Base-by-base conservation (phyloP, 2,888 invertebrate genomes). In the Aphidius colemani region DNA sequence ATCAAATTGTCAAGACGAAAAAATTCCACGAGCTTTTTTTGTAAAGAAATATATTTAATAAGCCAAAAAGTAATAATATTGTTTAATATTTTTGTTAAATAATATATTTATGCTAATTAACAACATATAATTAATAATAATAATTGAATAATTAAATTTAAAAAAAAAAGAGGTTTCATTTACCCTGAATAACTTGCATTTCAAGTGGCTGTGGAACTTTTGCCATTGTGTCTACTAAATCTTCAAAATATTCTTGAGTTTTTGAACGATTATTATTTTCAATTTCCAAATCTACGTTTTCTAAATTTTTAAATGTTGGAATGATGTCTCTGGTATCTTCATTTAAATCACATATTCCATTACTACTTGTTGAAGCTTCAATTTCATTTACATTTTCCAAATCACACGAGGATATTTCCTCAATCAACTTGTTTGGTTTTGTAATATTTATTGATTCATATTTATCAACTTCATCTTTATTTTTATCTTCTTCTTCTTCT, bases 171-270 rank as follows among this genome's bases (percentile, higher is more conserved):
- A 18, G 18, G 45, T 53, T 61, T 51, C 53, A 53, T 46, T 53
- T 56, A 46, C 61, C 49, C 44, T 53, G 7, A 9, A 48, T 41
- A 6, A 61, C 18, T 46, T 59, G 49, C 44, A 49, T 56, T 13
- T 61, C 53, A n/a, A 53, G 53, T 11, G 30, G 41, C 8, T 45
- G 45, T 48, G 50, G 3, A 51, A n/a, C 9, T 9, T 45, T 51
- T 59, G n/a, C 13, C 7, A 13, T 13, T 7, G 7, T n/a, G 10
- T 59, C 51, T 51, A 39, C 7, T 13, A 7, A 43, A 45, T 61
- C 46, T 11, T 39, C 30, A 7, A 50, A n/a, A 7, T 64, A 59
- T 44, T 62, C 43, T 8, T 9, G 7, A 3, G 7, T 59, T 57
- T 55, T 59, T 6, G 5, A 18, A n/a, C 44, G 8, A 13, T 65